Conservation (phyloP, 2,888 invertebrate genomes). For the Dione vanillae region DNA sequence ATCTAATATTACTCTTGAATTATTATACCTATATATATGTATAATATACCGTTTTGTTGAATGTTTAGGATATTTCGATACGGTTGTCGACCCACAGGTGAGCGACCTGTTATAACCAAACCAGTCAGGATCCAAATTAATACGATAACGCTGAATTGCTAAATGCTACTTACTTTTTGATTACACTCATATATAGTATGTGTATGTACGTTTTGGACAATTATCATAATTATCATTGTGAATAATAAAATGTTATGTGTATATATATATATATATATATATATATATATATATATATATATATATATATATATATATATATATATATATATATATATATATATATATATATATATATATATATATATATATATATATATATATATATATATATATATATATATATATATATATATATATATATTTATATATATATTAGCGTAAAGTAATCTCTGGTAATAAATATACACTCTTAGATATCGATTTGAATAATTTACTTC, state of each 20-base stretch:
- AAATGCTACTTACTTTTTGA: conserved; percentile 19
- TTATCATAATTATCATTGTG: background rate
- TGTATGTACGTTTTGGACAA: no score
- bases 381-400: no score
- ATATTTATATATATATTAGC: no score
- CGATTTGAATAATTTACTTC: background rate
- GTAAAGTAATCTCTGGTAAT: background rate
- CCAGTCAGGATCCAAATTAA: conserved; percentile 47
- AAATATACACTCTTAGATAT: background rate
- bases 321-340: no score
- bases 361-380: no score
- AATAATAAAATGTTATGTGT: background rate
- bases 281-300: no score
- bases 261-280: no score
- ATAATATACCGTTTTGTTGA: conserved; percentile 39
- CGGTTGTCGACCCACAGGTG: conserved; percentile 45
- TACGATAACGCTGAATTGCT: conserved; percentile 41
- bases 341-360: no score
- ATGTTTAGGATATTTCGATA: conserved; percentile 40
- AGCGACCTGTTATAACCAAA: conserved; percentile 47
- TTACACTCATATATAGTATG: background rate
- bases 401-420: no score
- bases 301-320: no score
- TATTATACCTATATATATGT: background rate
- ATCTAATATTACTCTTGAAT: background rate